Evolutionary conservation across 2,797 vertebrate species (phyloP).

Genomic region (Artibeus lituratus): DNA sequence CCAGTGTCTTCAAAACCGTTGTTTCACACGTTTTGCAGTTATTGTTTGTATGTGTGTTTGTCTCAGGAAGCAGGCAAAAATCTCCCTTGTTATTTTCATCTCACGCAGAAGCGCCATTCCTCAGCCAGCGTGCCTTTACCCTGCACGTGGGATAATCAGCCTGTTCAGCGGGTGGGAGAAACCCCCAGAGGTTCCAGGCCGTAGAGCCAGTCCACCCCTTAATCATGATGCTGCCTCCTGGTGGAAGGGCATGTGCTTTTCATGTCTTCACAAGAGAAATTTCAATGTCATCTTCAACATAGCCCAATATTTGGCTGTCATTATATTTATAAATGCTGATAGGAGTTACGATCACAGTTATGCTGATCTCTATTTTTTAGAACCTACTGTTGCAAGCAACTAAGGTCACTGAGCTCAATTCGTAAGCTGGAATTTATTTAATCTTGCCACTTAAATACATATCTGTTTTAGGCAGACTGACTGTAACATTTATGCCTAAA

Average conservation of each 20-base stretch:
- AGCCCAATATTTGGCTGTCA: background rate
- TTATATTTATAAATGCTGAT: background rate
- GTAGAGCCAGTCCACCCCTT: background rate
- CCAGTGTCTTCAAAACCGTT: background rate
- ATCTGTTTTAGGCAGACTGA: background rate
- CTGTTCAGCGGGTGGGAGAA: background rate
- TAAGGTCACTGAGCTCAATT: conserved; percentile 32
- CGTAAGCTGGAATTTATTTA: conserved; percentile 33
- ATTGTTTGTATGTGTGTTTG: background rate
- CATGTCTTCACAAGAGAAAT: background rate
- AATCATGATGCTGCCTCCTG: too few relatives aligned
- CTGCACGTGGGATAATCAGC: background rate
- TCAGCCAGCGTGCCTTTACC: background rate
- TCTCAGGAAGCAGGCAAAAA: background rate
- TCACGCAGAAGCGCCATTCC: background rate
- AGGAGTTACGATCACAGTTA: conserved; percentile 40
- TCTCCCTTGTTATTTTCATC: background rate
- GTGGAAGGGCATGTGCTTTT: background rate
- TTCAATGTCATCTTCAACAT: background rate
- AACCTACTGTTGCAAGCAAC: background rate
- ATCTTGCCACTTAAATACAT: background rate
- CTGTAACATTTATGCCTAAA: background rate
- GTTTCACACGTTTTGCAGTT: background rate
- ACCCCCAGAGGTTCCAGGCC: background rate
- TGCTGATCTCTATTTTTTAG: conserved; percentile 27